Conservation (phyloP, 2,113 vertebrate species). For the Panthera leo region DNA sequence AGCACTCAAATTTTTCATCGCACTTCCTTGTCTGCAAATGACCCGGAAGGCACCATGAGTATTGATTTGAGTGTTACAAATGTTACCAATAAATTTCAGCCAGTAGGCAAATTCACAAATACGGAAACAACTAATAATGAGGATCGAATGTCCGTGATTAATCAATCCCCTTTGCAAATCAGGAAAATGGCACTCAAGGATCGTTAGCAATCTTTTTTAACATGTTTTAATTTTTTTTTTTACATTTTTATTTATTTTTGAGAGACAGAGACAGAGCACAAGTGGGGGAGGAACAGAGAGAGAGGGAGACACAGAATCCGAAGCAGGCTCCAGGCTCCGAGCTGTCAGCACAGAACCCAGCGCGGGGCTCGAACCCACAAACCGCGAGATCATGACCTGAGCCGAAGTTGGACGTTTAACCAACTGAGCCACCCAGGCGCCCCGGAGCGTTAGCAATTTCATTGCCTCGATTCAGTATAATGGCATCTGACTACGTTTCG, state of each 20-base stretch:
- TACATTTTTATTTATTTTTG: too few species aligned
- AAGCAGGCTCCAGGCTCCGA: too few species aligned
- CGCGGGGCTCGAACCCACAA: too few species aligned
- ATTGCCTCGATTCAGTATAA: background rate
- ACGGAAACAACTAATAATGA: background rate
- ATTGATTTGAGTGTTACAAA: background rate
- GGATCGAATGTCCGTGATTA: background rate
- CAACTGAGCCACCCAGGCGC: too few species aligned
- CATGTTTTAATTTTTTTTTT: too few species aligned
- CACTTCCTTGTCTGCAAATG: background rate
- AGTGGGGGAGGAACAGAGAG: too few species aligned
- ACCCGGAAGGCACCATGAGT: background rate
- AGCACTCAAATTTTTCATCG: background rate
- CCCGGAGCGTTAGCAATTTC: background rate
- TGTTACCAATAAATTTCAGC: background rate
- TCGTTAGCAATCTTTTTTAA: background rate
- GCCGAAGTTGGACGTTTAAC: too few species aligned
- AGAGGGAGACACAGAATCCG: too few species aligned
- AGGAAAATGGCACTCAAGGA: background rate
- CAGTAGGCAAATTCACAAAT: background rate
- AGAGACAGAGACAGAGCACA: too few species aligned
- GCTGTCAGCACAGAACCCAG: too few species aligned
- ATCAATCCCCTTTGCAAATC: background rate
- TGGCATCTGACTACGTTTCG: background rate
- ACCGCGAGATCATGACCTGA: too few species aligned